Evolutionary conservation across 1,140 invertebrate genomes (phyloP), one percentile per base, ranked within the genome.

Genomic region (fruit fly (Drosophila melanogaster)): DNA sequence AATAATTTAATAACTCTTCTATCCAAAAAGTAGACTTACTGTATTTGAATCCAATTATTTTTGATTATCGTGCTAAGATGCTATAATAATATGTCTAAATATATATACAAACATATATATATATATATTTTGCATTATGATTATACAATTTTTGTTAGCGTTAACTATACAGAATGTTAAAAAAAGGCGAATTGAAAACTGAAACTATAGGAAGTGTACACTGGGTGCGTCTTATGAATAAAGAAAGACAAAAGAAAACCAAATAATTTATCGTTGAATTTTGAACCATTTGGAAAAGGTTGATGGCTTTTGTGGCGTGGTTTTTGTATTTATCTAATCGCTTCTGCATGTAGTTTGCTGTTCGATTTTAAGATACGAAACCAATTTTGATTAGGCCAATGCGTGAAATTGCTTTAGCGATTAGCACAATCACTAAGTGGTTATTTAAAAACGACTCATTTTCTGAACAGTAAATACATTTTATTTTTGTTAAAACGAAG

Each of bases 1-100:
- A 15, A 35, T 84, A 60, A 72, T 76, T 78, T 65, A 65, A 85
- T 26, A 33, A 72, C 62, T 58, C 41, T 62, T 51, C 35, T 54
- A 77, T 85, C 77, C 79, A 89, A 89, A 80, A 84, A 78, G 60
- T 89, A 84, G 84, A 81, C 47, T 70, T 78, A 78, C 56, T 54
- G 43, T 54, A 74, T 81, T 67, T 47, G 41, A 46, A 30, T 62
- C 50, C 46, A 64, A 24, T 56, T 76, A 85, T 64, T 66, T 84
- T 80, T 75, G 59, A 80, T 80, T 60, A 76, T 56, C 51, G 62
- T 81, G 79, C 59, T 58, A 78, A 81, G 69, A 81, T 58, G 76
- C 76, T 79, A 79, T 70, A 70, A 79, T 55, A 62, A 35, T 86
- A 80, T 87, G 85, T 72, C 71, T 62, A 73, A 72, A 71, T 77